These are phyloP conservation scores for Dreissena polymorpha DNA, from an alignment of 1,140 invertebrate genomes.

Conservation along the genomic window DNA sequence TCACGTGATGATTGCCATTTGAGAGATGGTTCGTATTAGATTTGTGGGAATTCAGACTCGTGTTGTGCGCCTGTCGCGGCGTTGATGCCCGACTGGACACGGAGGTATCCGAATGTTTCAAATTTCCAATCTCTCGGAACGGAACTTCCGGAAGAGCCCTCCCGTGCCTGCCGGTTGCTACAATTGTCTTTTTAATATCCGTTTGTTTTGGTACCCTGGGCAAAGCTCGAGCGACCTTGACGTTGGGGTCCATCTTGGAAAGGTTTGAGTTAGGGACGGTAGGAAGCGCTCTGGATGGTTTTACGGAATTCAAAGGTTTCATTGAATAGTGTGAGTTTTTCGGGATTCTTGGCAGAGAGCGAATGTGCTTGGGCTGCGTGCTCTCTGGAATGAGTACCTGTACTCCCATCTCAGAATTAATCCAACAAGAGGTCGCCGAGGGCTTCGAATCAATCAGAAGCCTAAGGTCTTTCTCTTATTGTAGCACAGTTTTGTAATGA, in stretches of 20 bases:
- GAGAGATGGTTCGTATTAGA: background rate
- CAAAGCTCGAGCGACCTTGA: constrained; percentile 32
- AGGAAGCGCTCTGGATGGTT: constrained; percentile 37
- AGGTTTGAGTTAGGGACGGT: constrained; percentile 41
- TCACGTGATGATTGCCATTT: background rate
- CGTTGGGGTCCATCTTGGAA: constrained; percentile 18
- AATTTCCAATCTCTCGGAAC: constrained; percentile 16
- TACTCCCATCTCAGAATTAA: constrained; percentile 33
- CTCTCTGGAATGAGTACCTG: constrained; percentile 38
- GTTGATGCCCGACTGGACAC: constrained; percentile 35
- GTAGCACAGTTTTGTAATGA: background rate
- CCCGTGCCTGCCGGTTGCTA: background rate
- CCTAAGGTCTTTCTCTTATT: background rate
- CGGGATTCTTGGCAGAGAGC: constrained; percentile 40
- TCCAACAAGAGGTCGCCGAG: background rate
- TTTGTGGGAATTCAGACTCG: background rate
- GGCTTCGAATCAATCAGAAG: background rate
- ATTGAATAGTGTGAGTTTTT: constrained; percentile 40
- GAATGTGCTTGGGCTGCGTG: constrained; percentile 17
- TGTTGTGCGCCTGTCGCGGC: constrained; percentile 14
- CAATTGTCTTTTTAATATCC: constrained; percentile 25
- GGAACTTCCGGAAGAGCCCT: constrained; percentile 31
- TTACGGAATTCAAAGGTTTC: constrained; percentile 39
- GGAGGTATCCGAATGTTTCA: constrained; percentile 23
- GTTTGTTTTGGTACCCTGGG: constrained; percentile 41